A percentile compares a stretch with the other conserved stretches of the same genome.
Evolutionary conservation across 2,113 vertebrate genomes (phyloP).

Genomic region (Casuarius casuarius): DNA sequence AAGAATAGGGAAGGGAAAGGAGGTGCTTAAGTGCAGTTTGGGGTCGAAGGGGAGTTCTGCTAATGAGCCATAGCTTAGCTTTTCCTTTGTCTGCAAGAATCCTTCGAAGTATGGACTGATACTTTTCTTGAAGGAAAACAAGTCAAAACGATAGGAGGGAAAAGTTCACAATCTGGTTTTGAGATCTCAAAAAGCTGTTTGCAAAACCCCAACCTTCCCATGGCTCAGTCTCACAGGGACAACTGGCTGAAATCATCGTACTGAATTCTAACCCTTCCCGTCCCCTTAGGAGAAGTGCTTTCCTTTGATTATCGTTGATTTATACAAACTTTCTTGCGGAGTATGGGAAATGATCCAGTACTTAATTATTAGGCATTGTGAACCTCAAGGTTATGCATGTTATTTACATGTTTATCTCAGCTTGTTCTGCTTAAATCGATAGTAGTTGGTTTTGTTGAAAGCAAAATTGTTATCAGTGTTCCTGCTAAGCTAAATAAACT

Average conservation of each 20-base stretch:
- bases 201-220: background rate
- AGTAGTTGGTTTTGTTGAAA: conserved; percentile 49
- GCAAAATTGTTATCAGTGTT: conserved; percentile 16
- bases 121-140: background rate
- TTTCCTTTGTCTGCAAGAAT: background rate
- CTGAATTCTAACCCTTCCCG: background rate
- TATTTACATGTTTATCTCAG: background rate
- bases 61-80: background rate
- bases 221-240: conserved; percentile 1
- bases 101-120: background rate
- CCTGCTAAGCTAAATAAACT: conserved; percentile 2
- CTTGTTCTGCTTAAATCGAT: conserved; percentile 52
- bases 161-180: background rate
- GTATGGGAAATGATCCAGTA: conserved; percentile 28
- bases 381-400: conserved; percentile 36
- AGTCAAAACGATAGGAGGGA: background rate
- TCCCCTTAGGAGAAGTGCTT: background rate
- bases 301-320: conserved; percentile 41
- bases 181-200: background rate
- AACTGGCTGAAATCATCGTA: conserved; percentile 9
- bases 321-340: background rate
- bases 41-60: background rate
- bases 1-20: background rate
- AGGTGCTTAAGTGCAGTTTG: background rate
- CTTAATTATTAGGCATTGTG: conserved; percentile 34